Percentiles rank a stretch among this genome's conserved stretches.
These are phyloP conservation scores for Paedocypris micromegethes DNA, from an alignment of 2,797 vertebrate genomes.

Conservation along the genomic window DNA sequence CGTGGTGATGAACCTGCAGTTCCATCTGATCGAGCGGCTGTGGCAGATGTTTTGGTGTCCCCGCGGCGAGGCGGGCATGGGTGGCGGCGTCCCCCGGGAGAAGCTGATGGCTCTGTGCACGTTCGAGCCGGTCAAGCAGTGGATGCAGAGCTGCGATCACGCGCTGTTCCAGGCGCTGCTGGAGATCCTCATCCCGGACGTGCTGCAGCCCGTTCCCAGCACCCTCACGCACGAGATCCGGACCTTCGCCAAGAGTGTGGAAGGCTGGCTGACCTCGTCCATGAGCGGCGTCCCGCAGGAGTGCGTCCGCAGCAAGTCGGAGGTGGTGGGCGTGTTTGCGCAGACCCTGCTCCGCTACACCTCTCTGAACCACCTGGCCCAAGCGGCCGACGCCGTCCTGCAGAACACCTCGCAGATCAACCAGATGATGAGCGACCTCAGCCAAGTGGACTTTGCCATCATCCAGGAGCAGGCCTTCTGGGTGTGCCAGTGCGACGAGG, in stretches of 20 bases:
- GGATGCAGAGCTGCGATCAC: conserved; percentile 90
- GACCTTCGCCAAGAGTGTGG: conserved; percentile 93
- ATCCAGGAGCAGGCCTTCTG: conserved; percentile 83
- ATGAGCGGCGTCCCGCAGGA: conserved; percentile 96
- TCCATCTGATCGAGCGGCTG: conserved; percentile 93
- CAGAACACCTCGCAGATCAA: conserved; percentile 94
- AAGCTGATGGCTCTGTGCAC: conserved; percentile 88
- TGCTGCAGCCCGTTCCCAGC: conserved; percentile 86
- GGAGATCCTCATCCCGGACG: conserved; percentile 90
- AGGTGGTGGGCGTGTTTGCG: conserved; percentile 89
- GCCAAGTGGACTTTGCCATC: conserved; percentile 91
- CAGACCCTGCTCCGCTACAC: conserved; percentile 93
- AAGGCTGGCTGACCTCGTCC: conserved; percentile 90
- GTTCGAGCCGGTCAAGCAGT: conserved; percentile 86
- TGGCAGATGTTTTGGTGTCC: conserved; percentile 98
- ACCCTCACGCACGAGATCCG: conserved; percentile 97
- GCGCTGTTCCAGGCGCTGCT: conserved; percentile 90
- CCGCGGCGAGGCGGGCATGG: conserved; percentile 79
- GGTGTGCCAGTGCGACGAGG: conserved; percentile 61
- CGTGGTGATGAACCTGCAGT: conserved; percentile 95
- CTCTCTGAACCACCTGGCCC: conserved; percentile 88
- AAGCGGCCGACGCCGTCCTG: conserved; percentile 87
- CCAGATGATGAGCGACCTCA: conserved; percentile 95
- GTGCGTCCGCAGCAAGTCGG: conserved; percentile 92
- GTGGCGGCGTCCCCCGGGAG: conserved; percentile 70